Base-by-base conservation (phyloP, 2,797 vertebrate genomes). In the Periophthalmus magnuspinnatus region DNA sequence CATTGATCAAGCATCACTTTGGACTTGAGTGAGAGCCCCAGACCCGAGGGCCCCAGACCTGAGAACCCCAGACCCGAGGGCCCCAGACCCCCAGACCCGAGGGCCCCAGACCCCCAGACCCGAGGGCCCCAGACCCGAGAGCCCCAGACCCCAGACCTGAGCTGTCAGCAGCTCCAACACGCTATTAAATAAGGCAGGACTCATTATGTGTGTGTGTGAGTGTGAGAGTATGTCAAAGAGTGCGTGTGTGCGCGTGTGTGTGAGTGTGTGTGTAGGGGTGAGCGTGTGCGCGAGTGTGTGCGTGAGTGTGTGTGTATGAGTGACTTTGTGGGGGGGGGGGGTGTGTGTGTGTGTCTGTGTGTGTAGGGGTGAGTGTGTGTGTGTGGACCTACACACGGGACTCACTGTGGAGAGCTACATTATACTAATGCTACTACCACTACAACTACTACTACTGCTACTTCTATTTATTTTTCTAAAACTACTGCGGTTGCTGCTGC, bases 101-200 rank as follows among this genome's bases (percentile, higher is more conserved):
- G 81, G n/a, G n/a, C n/a, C n/a, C n/a, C n/a, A 68, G 69, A 77
- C 70, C 74, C 62, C 36, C 67, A 65, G 75, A 83, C 80, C 78
- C 81, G 21, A 68, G 69, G 77, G 70, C 74, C 62, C 36, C 67
- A 65, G 75, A 83, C 80, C 78, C 77, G 72, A 65, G 81, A n/a
- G n/a, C n/a, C n/a, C n/a, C n/a, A n/a, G n/a, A n/a, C n/a, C n/a
- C n/a, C n/a, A n/a, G n/a, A n/a, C n/a, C n/a, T n/a, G n/a, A 86
- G 81, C 85, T 91, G 88, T 91, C 87, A 89, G 78, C 85, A 83
- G 65, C 79, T 90, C 77, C 82, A 81, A 76, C 22, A 63, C 63
- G 66, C 78, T 76, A 83, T 86, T 89, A 87, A 89, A 89, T 82
- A 87, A 84, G 69, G 65, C 66, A 67, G 64, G 69, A 70, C 73